Evolutionary conservation across 2,888 invertebrate species (phyloP), one percentile per base, ranked within the genome.

Genomic region (Ceraclea dissimilis): DNA sequence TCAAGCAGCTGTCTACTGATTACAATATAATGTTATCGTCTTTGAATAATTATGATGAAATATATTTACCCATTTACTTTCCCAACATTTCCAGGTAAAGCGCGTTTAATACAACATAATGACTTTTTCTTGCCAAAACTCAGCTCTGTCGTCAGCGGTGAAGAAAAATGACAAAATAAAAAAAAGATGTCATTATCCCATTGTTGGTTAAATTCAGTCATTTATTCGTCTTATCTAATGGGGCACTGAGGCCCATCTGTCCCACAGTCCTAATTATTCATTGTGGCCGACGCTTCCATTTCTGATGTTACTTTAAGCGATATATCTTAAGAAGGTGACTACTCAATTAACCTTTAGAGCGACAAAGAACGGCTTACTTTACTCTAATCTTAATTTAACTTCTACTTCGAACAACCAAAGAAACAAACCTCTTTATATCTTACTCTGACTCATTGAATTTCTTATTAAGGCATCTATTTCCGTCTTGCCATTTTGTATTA

Each of bases 241-340:
- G 39, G 8, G 16, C 39, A 39, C 13, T 13, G 39, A 13, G 52
- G 52, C 44, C 52, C 52, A 52, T 52, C 52, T 31, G 26, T 44
- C 44, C 31, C 16, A 39, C n/a, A 39, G 39, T 39, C 39, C 49
- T 58, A 51, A 58, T 58, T 58, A 58, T 58, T 58, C 58, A 58
- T 54, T 51, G 52, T 17, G 46, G 33, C 33, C 51, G 58, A 54
- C 58, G 51, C 54, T 34, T 54, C 58, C 34, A 58, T 58, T 54
- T 39, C 31, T 8, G 31, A 13, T 4, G 26, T 26, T 26, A 26
- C 26, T 26, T 26, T 26, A 26, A 26, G 10, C 10, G 26, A 16
- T 39, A 39, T 4, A 8, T 8, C 13, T 8, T 39, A 5, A 8
- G 5, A 16, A 39, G 39, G 39, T n/a, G 39, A 39, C 39, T 39